Evolutionary conservation across 2,797 vertebrate genomes (phyloP), one percentile per base, ranked within the genome.

Genomic region (Enteromius fasciolatus): DNA sequence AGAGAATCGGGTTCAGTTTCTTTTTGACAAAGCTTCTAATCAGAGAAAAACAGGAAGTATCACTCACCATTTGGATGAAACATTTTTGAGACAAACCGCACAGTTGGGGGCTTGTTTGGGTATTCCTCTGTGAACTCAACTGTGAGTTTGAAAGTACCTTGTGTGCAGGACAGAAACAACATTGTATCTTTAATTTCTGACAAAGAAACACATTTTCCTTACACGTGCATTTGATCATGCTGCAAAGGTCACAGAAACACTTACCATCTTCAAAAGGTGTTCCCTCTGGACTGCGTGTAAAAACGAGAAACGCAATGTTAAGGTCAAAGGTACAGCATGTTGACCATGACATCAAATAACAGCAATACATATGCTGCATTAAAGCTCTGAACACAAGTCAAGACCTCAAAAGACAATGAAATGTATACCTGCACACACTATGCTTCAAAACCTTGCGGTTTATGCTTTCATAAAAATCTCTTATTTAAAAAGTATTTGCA

Each of bases 91-190:
- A 98, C 96, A 95, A 99, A 99, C 94, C 98, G 95, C 93, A 99
- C 98, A 87, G 98, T 99, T 36, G 97, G 98, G 73, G 98, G 98
- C 91, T 99, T 99, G 93, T 99, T 99, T 0, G 98, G 98, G 89
- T 99, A 99, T 94, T 99, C 98, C 94, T 99, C 98, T 91, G 98
- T 99, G 89, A 99, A 99, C 94, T 99, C 98, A 93, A 99, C 98
- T 84, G 97, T 98, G 83, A 99, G 96, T 92, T 99, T 99, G 95
- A 99, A 99, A 83, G 98, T 99, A 92, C 98, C 98, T 99, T 77
- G 28, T 36, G 54, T 23, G 63, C 12, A 79, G 18, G 83, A 31
- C 2, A 82, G 15, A 79, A 28, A 50, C 41, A 44, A 36, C 6
- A 20, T 12, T 61, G 8, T 1, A 76, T 4, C 15, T 33, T 23